These are phyloP conservation scores for Peromyscus maniculatus DNA, from an alignment of 2,113 vertebrate species.

Conservation along the genomic window DNA sequence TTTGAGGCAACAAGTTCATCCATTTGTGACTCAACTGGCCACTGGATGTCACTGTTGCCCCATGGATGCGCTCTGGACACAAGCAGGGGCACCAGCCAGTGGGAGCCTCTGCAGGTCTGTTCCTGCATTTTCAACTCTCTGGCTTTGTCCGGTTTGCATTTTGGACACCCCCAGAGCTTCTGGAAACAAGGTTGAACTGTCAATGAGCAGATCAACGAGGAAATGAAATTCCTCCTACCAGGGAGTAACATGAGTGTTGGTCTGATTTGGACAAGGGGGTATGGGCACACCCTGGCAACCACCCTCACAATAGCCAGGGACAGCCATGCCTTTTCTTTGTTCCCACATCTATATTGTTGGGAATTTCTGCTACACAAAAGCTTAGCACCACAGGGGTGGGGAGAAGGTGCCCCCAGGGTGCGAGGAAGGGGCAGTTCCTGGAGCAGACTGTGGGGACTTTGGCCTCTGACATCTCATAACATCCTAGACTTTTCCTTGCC, in stretches of 20 bases:
- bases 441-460: neutral
- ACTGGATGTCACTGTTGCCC: constrained; percentile 86
- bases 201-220: constrained; percentile 62
- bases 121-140: constrained; percentile 44
- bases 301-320: neutral
- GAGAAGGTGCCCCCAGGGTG: too few species aligned
- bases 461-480: neutral
- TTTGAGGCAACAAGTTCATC: neutral
- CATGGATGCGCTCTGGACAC: neutral
- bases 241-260: neutral
- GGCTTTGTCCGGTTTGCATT: constrained; percentile 68
- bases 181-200: constrained; percentile 23
- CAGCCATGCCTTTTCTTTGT: constrained; percentile 32
- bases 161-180: constrained; percentile 3
- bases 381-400: neutral
- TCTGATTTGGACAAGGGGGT: constrained; percentile 29
- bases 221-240: constrained; percentile 54
- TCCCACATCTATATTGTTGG: neutral
- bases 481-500: neutral
- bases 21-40: neutral
- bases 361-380: neutral
- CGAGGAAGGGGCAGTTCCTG: neutral
- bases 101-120: constrained; percentile 36
- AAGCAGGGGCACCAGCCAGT: fast-evolving
- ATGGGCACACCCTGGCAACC: neutral